Conservation (phyloP, 2,113 vertebrate species). For the Aegotheles bennettii region DNA sequence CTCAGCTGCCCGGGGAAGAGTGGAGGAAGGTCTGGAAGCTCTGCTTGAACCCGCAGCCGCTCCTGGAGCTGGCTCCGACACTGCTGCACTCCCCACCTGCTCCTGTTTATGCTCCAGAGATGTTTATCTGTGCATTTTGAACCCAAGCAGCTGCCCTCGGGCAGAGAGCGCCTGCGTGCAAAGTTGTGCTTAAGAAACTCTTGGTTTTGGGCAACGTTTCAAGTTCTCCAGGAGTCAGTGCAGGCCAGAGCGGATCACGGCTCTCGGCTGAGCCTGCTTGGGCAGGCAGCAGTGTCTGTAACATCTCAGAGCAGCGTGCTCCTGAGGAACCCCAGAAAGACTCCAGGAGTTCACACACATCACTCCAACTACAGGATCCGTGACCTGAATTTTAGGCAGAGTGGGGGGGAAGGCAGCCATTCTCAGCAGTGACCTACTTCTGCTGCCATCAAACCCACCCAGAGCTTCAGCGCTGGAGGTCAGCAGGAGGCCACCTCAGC, state of each 20-base stretch:
- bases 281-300: background rate
- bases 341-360: too few relatives aligned
- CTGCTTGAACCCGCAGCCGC: too few relatives aligned
- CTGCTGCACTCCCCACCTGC: background rate
- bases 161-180: background rate
- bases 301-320: background rate
- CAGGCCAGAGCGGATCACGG: background rate
- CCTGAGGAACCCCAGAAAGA: background rate
- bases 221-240: background rate
- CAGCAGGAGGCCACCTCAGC: background rate
- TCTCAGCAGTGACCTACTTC: background rate
- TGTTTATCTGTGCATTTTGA: accelerated
- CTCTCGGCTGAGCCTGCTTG: background rate
- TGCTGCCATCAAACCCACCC: background rate
- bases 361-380: too few relatives aligned
- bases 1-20: too few relatives aligned
- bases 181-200: background rate
- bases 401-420: background rate
- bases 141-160: background rate
- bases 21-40: too few relatives aligned
- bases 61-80: background rate
- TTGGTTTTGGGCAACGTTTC: background rate
- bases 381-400: background rate
- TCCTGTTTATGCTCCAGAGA: background rate
- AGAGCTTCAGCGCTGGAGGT: background rate